Conservation (phyloP, 2,888 invertebrate genomes). For the Orthonevra nobilis region DNA sequence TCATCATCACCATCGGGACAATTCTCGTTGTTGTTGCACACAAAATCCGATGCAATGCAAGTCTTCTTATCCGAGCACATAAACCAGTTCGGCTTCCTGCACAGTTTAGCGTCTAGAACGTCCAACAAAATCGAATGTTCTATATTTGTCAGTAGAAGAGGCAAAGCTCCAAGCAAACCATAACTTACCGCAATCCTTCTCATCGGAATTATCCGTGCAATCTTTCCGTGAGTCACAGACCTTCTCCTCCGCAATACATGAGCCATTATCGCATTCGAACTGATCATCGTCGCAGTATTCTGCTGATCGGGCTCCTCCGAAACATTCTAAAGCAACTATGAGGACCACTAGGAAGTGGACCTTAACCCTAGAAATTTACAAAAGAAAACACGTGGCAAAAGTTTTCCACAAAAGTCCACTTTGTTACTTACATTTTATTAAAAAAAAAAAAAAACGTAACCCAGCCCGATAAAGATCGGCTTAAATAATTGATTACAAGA, state of each 20-base stretch:
- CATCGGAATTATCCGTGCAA: slow-evolving; percentile 78
- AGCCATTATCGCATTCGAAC: slow-evolving; percentile 81
- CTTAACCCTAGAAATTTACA: slow-evolving; percentile 31
- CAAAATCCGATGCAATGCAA: slow-evolving; percentile 86
- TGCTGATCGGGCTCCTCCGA: neutral
- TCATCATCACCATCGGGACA: slow-evolving; percentile 87
- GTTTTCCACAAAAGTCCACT: neutral
- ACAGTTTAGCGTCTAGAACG: slow-evolving; percentile 74
- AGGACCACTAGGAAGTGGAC: slow-evolving; percentile 53
- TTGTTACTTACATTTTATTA: slow-evolving; percentile 18
- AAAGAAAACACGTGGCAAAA: slow-evolving; percentile 44
- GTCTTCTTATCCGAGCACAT: slow-evolving; percentile 80
- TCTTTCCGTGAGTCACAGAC: slow-evolving; percentile 78
- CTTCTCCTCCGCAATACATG: slow-evolving; percentile 76
- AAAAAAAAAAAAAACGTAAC: slow-evolving; percentile 2
- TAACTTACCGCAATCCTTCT: slow-evolving; percentile 78
- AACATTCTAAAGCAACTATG: neutral
- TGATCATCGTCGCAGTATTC: slow-evolving; percentile 78
- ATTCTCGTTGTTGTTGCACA: slow-evolving; percentile 87
- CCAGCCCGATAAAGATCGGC: neutral
- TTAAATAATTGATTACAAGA: slow-evolving; percentile 20
- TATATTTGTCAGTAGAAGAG: neutral
- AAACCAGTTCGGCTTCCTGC: slow-evolving; percentile 78
- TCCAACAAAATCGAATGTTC: slow-evolving; percentile 7
- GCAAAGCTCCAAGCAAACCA: no score